Evolutionary conservation across 2,888 invertebrate genomes (phyloP).

Genomic region (Thera britannica): DNA sequence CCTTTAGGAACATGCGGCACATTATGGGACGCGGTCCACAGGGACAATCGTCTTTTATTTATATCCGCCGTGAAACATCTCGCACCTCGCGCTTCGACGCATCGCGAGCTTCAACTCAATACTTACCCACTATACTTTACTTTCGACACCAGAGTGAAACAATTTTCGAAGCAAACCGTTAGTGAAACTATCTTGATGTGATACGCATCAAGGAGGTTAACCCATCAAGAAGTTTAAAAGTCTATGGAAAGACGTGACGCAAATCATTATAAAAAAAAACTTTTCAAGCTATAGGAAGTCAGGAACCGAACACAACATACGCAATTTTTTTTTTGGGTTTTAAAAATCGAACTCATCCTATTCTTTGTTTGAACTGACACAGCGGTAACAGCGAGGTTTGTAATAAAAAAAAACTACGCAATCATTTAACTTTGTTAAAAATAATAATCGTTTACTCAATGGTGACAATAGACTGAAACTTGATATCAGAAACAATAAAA

Average conservation of each 20-base stretch:
- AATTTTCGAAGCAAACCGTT: background rate
- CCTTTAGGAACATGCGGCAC: constrained; percentile 52
- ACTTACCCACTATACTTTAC: constrained; percentile 18
- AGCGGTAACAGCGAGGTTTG: background rate
- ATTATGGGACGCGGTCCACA: constrained; percentile 68
- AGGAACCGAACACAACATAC: too few relatives aligned
- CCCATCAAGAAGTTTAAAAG: too few relatives aligned
- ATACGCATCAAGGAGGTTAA: too few relatives aligned
- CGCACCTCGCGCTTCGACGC: constrained; percentile 57
- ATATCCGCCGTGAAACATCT: constrained; percentile 71
- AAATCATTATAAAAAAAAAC: too few relatives aligned
- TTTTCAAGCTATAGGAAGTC: too few relatives aligned
- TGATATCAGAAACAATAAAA: constrained; percentile 42
- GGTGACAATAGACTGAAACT: constrained; percentile 40
- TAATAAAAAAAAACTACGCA: constrained; percentile 10
- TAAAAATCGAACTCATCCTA: background rate
- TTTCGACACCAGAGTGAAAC: background rate
- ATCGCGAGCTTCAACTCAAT: constrained; percentile 46
- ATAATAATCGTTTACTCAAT: constrained; percentile 20
- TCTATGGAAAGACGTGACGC: too few relatives aligned
- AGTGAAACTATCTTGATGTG: too few relatives aligned
- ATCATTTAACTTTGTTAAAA: constrained; percentile 12
- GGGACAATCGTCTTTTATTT: constrained; percentile 79
- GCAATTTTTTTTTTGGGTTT: too few relatives aligned
- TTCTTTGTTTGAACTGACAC: background rate